Evolutionary conservation across 30 jellyfish, hydroid and myxozoan genomes (phyloP), one percentile per base, ranked within the genome.

Genomic region (Pelagia noctiluca): DNA sequence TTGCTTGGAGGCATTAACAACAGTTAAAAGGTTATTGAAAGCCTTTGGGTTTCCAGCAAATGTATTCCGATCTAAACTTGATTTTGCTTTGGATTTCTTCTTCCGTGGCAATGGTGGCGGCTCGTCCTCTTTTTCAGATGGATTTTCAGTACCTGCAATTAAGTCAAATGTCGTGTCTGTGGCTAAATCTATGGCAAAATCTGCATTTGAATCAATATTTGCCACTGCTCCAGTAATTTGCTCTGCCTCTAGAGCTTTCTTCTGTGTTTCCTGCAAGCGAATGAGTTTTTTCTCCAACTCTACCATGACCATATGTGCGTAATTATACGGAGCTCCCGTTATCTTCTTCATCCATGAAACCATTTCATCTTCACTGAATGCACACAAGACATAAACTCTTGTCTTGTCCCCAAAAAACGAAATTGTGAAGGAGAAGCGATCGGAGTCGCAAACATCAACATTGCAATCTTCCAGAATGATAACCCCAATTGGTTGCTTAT

Each of bases 391-490:
- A 71, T 95, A 95, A 11, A 95, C 85, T 52, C 98, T 76, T 2
- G 96, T 50, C 28, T 82, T 50, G 50, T 48, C 83, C 4, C 93
- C 96, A 25, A 54, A 63, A 80, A 82, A 95, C 8, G 98, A 89
- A 2, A 95, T 86, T 12, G 96, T 90, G 69, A 95, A 95, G 28
- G 97, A 95, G 49, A 52, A 95, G 33, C 88, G 81, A 21, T 95
- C 99, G 13, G 83, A 86, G 31, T 95, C 99, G 35, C 97, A 83
- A 12, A 83, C 97, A 84, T 89, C 97, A 26, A 95, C 97, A 30
- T 84, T 95, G 37, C 99, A 88, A 42, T 89, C 95, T 48, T 95
- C 99, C 29, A 95, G 79, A 29, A 95, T 63, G 11, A 95, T 95
- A 35, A 95, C 82, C 21, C 99, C 99, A 52, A 71, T 22, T 0